Conservation (phyloP, 2,797 vertebrate species). For the Coracias cyanogaster region DNA sequence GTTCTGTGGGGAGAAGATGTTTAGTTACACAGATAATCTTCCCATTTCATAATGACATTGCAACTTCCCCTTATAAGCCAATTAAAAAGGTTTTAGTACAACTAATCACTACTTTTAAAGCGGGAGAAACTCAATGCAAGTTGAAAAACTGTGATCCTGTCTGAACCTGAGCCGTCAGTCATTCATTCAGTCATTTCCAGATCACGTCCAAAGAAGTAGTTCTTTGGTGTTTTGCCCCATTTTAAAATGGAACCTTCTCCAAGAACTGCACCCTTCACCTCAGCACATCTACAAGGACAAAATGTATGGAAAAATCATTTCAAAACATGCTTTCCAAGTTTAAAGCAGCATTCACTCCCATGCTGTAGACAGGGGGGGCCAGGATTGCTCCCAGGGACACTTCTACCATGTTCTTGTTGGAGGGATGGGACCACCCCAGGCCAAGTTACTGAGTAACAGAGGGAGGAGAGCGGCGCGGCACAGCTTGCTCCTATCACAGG, state of each 20-base stretch:
- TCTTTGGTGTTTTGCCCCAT: neutral
- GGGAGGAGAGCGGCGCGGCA: slow-evolving; percentile 12
- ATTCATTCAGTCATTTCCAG: neutral
- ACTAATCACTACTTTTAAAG: neutral
- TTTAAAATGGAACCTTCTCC: neutral
- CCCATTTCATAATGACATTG: neutral
- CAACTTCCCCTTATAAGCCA: slow-evolving; percentile 1
- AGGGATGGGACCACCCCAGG: neutral
- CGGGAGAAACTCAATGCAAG: slow-evolving; percentile 2
- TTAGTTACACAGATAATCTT: neutral
- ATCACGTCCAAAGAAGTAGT: neutral
- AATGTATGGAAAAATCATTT: neutral
- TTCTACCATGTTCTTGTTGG: neutral
- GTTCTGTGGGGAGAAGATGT: neutral
- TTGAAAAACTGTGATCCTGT: slow-evolving; percentile 2
- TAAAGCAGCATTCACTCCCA: neutral
- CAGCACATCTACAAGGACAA: slow-evolving; percentile 26
- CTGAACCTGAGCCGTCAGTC: neutral
- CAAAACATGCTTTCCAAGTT: neutral
- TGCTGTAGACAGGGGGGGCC: neutral
- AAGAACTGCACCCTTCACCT: slow-evolving; percentile 10
- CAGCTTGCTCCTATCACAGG: slow-evolving; percentile 20
- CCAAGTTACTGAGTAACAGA: slow-evolving; percentile 59
- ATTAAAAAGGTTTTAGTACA: neutral
- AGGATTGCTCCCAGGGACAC: neutral